A percentile compares a stretch with the other conserved stretches of the same genome.
Evolutionary conservation across 2,888 invertebrate genomes (phyloP).

Genomic region (Drosophila tanythrix): DNA sequence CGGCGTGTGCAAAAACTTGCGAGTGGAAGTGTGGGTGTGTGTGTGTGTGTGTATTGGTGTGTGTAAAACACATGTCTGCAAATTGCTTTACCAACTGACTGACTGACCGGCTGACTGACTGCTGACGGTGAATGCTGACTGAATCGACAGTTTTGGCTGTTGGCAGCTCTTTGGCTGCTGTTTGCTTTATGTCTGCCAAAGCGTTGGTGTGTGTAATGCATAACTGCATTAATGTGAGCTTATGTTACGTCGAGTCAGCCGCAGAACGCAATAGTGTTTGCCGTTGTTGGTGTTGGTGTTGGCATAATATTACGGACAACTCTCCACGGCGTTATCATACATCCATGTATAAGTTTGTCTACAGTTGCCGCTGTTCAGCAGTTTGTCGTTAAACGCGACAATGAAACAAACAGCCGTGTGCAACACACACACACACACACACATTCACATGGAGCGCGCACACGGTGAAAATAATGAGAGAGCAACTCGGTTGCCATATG

Average conservation of each 20-base stretch:
- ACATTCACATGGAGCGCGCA: neutral
- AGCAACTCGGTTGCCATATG: constrained; percentile 40
- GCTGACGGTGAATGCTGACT: constrained; percentile 50
- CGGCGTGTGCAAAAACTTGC: constrained; percentile 9
- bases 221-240: constrained; percentile 75
- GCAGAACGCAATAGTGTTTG: constrained; percentile 48
- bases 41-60: constrained; percentile 15
- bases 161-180: constrained; percentile 60
- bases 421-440: constrained; percentile 67
- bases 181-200: constrained; percentile 76
- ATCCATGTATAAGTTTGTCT: constrained; percentile 13
- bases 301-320: constrained; percentile 65
- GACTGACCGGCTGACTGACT: constrained; percentile 47
- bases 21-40: constrained; percentile 13
- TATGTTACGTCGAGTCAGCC: constrained; percentile 50
- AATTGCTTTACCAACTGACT: constrained; percentile 77
- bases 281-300: constrained; percentile 53
- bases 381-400: constrained; percentile 74
- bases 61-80: constrained; percentile 69
- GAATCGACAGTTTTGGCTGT: constrained; percentile 52
- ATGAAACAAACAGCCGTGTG: constrained; percentile 79
- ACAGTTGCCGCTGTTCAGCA: constrained; percentile 46
- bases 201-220: constrained; percentile 55
- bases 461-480: constrained; percentile 48
- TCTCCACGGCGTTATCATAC: constrained; percentile 26